A percentile compares a stretch with the other conserved stretches of the same genome.
Evolutionary conservation across 2,797 vertebrate species (phyloP).

Genomic region (Sarcoramphus papa): DNA sequence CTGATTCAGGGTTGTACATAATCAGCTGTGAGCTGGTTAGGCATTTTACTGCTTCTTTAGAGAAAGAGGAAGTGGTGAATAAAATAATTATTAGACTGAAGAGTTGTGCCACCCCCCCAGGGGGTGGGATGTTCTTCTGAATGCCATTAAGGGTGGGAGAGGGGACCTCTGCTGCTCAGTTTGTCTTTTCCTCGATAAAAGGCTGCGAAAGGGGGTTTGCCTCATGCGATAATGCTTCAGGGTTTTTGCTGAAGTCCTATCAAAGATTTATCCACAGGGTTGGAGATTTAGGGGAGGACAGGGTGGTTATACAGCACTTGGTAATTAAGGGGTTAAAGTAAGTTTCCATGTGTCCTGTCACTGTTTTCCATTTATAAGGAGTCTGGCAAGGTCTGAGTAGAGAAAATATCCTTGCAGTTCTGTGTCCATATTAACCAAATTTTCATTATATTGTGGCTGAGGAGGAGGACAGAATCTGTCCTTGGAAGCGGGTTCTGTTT

Average conservation of each 20-base stretch:
- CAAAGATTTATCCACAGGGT: neutral
- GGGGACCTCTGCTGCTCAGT: neutral
- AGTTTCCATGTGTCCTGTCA: neutral
- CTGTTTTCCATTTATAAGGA: neutral
- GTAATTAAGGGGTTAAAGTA: neutral
- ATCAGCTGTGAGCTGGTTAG: slow-evolving; percentile 56
- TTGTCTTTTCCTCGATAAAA: neutral
- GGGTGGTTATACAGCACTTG: slow-evolving; percentile 17
- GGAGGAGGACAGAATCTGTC: neutral
- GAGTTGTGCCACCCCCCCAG: neutral
- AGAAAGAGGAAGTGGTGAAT: slow-evolving; percentile 6
- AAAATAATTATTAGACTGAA: slow-evolving; percentile 18
- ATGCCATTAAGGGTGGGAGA: neutral
- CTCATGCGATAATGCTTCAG: neutral
- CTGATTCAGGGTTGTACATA: slow-evolving; percentile 49
- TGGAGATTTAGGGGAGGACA: slow-evolving; percentile 1
- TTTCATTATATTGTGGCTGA: neutral
- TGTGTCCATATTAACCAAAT: neutral
- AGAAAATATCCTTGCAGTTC: neutral
- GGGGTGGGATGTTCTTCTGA: slow-evolving; percentile 1
- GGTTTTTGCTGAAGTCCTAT: slow-evolving; percentile 30
- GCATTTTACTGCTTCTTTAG: slow-evolving; percentile 32
- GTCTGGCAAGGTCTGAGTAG: neutral
- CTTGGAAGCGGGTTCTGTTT: neutral
- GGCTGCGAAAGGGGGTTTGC: neutral